Evolutionary conservation across 2,113 vertebrate genomes (phyloP).

Genomic region (Nettapus auritus): DNA sequence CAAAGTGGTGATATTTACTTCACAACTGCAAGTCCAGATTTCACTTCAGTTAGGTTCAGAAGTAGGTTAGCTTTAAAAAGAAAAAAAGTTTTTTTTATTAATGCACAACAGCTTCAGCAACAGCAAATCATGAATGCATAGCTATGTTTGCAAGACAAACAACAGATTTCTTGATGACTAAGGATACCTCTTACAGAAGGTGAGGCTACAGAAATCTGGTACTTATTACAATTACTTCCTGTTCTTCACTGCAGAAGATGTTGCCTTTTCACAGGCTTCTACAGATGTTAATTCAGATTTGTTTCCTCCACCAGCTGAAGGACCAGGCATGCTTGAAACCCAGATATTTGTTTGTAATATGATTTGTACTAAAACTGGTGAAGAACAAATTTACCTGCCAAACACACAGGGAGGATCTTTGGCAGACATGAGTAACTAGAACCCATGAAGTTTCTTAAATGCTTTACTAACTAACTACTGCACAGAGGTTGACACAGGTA

Average conservation of each 20-base stretch:
- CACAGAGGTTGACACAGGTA: neutral
- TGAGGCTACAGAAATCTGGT: neutral
- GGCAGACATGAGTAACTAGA: neutral
- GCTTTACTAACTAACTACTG: neutral
- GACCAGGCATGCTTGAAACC: neutral
- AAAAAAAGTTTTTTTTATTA: neutral
- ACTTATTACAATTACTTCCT: neutral
- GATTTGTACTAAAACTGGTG: neutral
- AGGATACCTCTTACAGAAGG: neutral
- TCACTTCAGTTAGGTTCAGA: neutral
- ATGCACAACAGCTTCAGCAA: neutral
- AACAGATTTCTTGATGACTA: neutral
- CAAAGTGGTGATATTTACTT: neutral
- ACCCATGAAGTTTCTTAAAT: neutral
- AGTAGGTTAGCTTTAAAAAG: neutral
- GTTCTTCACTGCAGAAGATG: neutral
- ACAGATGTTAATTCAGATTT: neutral
- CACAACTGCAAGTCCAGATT: neutral
- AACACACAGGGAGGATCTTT: neutral
- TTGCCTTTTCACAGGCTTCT: neutral
- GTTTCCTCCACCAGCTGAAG: neutral
- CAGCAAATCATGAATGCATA: neutral
- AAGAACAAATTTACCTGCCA: neutral
- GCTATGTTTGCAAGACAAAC: neutral
- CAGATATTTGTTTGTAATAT: neutral